Evolutionary conservation across 2,113 vertebrate species (phyloP).

Genomic region (Leucopsar rothschildi): DNA sequence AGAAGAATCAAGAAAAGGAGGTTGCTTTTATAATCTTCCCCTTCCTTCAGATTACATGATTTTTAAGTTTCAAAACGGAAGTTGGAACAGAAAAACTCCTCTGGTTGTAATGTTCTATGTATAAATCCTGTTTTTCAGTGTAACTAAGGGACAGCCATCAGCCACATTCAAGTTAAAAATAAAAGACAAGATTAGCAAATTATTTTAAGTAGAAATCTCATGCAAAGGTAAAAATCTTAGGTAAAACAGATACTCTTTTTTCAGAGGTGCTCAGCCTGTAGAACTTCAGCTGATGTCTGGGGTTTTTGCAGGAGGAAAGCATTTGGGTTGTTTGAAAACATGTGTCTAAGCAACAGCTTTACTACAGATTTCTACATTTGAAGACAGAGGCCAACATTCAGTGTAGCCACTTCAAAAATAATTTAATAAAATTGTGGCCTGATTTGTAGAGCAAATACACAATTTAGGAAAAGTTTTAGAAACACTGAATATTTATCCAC

Average conservation of each 20-base stretch:
- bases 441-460: background rate
- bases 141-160: background rate
- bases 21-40: background rate
- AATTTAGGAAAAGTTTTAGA: background rate
- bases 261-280: background rate
- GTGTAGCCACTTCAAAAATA: background rate
- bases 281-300: fast-evolving
- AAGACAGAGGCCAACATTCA: background rate
- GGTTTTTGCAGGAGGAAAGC: background rate
- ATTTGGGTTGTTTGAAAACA: background rate
- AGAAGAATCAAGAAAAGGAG: background rate
- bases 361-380: background rate
- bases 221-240: background rate
- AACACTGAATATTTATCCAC: background rate
- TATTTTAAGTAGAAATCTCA: background rate
- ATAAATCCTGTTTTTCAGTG: background rate
- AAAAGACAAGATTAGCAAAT: background rate
- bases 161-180: background rate
- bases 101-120: background rate
- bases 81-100: background rate
- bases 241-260: background rate
- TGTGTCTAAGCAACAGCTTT: background rate
- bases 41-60: background rate
- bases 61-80: background rate
- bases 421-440: background rate